Evolutionary conservation across 2,888 invertebrate genomes (phyloP), one percentile per base, ranked within the genome.

Genomic region (Coenonympha arcania): DNA sequence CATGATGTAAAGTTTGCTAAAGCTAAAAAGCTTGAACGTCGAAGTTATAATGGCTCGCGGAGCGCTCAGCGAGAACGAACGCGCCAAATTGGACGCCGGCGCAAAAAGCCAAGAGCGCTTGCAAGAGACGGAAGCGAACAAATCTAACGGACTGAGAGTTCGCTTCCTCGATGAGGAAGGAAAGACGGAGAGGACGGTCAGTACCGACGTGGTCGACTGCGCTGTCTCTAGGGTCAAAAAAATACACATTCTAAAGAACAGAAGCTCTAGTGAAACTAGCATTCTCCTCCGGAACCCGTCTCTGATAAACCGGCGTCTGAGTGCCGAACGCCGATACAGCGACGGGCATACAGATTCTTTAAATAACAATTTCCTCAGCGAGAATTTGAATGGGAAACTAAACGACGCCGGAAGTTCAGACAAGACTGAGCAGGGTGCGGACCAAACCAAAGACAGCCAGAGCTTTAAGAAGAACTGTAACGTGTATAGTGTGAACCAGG

Each of bases 181-280:
- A 13, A 86, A 85, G 61, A 87, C 82, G 8, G 85, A 84, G 64
- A 71, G 86, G 58, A 84, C 75, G 60, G 78, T 86, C 48, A 86
- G 77, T 63, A 68, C 87, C 9, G 86, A 87, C 61, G 82, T 83
- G 65, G 76, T 85, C 18, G 86, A 87, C 67, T 73, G 73, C 65
- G 66, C 85, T 57, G 66, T 87, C 59, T 62, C 86, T 60, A 68
- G 76, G 39, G 82, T 86, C 50, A 86, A 83, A 58, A 87, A 87
- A 66, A 79, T 87, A 55, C 87, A 87, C 62, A 80, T 87, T 47
- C 71, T 86, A 6, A 87, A 87, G 58, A 87, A 85, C 62, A 75
- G 87, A 53, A 86, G 87, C 63, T 87, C 86, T 3, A 87, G 87
- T 56, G 87, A 87, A 57, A 85, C 87, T 20, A 87, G 87, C 62